Base-by-base conservation (phyloP, 2,113 vertebrate genomes). In the Mirounga angustirostris region DNA sequence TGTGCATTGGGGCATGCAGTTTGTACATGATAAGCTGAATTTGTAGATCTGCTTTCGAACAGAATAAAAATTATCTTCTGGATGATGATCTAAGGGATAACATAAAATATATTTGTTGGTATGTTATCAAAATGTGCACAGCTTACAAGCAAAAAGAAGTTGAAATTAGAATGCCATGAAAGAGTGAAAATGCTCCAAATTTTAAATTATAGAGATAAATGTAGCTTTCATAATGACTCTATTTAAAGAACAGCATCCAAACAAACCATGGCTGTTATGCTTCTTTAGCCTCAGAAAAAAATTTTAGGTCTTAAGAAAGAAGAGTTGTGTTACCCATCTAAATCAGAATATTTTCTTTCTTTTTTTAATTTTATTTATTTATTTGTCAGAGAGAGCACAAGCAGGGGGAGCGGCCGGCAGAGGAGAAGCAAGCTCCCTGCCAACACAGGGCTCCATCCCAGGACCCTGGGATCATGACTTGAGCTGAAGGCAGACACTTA, bases 181-280 rank as follows among this genome's bases (percentile, higher is more conserved):
- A 86, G 14, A 89, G 22, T 85, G 52, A 71, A 94, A 78, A 69
- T 81, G 74, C 67, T 40, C 33, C 58, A 56, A 21, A 74, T 91
- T 97, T 88, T 81, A 92, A 92, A 54, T 76, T 92, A 78, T 0
- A 78, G n/a, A 76, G 28, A 65, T 97, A 56, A 87, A 82, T 40
- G 12, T 69, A 30, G 18, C 46, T 78, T 84, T 97, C 50, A 40
- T 43, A 92, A 52, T 71, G 16, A 54, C 30, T 61, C 67, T 21
- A 14, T 89, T 80, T 92, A 81, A 95, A 71, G 46, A 94, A 50
- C 8, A 21, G 65, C 74, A 28, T 56, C 22, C 63, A 92, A 78
- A 58, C 19, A 52, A 89, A 56, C 79, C 82, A 26, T 36, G 11
- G 19, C 36, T 79, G 56, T 24, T 63, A 30, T 54, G 11, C 5